Conservation (phyloP, 2,888 invertebrate genomes). For the Nysson spinosus region DNA sequence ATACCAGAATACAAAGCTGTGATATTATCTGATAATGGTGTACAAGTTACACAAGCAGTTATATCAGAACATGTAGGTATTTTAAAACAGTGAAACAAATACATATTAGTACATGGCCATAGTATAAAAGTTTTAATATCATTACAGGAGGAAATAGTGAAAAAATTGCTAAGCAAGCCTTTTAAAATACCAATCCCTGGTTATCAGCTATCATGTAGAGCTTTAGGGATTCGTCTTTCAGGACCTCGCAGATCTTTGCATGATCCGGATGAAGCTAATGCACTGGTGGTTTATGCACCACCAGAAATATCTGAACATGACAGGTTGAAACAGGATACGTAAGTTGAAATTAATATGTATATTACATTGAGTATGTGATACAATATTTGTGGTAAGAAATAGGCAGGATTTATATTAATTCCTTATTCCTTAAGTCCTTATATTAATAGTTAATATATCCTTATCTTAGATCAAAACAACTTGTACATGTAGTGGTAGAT, state of each 20-base stretch:
- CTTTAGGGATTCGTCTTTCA: constrained; percentile 86
- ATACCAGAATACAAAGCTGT: constrained; percentile 68
- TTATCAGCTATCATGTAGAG: constrained; percentile 87
- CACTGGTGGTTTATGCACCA: constrained; percentile 92
- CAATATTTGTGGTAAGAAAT: too few species aligned
- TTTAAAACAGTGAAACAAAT: constrained; percentile 5
- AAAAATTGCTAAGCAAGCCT: constrained; percentile 88
- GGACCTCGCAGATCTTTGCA: constrained; percentile 85
- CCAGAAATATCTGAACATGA: constrained; percentile 92
- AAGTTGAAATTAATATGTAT: constrained; percentile 61
- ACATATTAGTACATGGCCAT: too few species aligned
- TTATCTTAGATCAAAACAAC: constrained; percentile 79
- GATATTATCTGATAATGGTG: constrained; percentile 65
- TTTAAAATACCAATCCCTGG: constrained; percentile 96
- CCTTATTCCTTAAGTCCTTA: constrained; percentile 4
- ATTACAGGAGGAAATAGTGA: constrained; percentile 87
- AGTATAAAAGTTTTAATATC: not conserved
- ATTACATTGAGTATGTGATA: too few species aligned
- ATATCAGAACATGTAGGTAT: constrained; percentile 81
- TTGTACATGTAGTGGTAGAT: constrained; percentile 98
- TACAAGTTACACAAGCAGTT: constrained; percentile 65
- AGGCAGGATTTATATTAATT: too few species aligned
- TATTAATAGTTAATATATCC: not conserved
- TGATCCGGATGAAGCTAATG: constrained; percentile 95
- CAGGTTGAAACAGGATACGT: constrained; percentile 87